These are phyloP conservation scores for Spodoptera exigua DNA, from an alignment of 2,888 invertebrate genomes.

Conservation along the genomic window DNA sequence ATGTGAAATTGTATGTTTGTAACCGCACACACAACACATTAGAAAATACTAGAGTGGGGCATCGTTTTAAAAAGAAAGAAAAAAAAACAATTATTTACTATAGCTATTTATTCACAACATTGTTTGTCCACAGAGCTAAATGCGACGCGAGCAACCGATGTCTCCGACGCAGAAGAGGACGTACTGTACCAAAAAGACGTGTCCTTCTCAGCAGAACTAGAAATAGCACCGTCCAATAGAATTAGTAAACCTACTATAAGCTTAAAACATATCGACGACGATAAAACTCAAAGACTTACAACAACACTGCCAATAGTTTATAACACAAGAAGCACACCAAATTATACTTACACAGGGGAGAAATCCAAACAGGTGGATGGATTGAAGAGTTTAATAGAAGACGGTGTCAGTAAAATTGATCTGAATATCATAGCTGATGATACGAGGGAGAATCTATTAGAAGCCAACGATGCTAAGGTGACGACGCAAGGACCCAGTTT, in stretches of 20 bases:
- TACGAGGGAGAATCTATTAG: slow-evolving; percentile 62
- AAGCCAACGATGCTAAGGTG: slow-evolving; percentile 67
- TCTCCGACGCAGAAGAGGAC: slow-evolving; percentile 90
- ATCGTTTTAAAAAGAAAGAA: too few species aligned
- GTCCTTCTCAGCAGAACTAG: slow-evolving; percentile 93
- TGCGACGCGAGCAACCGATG: slow-evolving; percentile 90
- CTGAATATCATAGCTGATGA: slow-evolving; percentile 82
- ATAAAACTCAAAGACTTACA: slow-evolving; percentile 67
- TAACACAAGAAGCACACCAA: slow-evolving; percentile 64
- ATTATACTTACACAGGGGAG: slow-evolving; percentile 80
- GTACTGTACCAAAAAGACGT: slow-evolving; percentile 94
- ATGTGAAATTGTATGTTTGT: too few species aligned
- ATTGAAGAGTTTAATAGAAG: slow-evolving; percentile 81
- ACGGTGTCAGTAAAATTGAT: slow-evolving; percentile 83
- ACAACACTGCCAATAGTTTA: slow-evolving; percentile 64
- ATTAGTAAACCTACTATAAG: slow-evolving; percentile 78
- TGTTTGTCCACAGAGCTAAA: slow-evolving; percentile 91
- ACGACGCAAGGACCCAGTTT: slow-evolving; percentile 91
- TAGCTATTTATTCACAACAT: background rate
- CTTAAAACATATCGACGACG: slow-evolving; percentile 74
- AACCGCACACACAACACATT: too few species aligned
- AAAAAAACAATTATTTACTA: too few species aligned
- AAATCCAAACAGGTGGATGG: slow-evolving; percentile 81
- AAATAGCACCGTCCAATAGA: slow-evolving; percentile 88
- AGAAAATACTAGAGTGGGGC: too few species aligned